phyloP scores from a whole-genome alignment of 2,113 vertebrate genomes.

The Accipiter cooperii region DNA sequence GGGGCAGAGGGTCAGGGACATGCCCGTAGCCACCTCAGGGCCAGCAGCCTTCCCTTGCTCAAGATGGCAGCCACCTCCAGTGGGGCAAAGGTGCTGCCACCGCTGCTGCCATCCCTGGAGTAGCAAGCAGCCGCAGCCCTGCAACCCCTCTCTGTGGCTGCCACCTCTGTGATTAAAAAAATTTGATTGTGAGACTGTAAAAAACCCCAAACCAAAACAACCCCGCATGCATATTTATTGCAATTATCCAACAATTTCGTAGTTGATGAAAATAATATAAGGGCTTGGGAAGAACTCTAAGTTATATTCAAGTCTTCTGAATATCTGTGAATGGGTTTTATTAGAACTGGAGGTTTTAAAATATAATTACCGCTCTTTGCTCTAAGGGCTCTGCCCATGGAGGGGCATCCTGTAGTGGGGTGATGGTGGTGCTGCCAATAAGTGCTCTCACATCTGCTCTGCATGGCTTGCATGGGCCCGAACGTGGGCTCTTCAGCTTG shows the following conservation, averaged over 20 bases:
- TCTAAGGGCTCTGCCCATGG: background rate
- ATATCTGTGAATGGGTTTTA: background rate
- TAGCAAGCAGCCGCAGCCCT: accelerated
- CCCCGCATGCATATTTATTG: background rate
- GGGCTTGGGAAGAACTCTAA: background rate
- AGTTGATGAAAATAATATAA: background rate
- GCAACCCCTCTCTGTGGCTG: background rate
- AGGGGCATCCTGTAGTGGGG: background rate
- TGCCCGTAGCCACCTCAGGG: background rate
- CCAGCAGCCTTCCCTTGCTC: background rate
- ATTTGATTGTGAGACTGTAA: background rate
- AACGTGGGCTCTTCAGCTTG: background rate
- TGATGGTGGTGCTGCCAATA: background rate
- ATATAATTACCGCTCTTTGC: background rate
- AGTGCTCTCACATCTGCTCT: accelerated
- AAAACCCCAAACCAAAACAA: background rate
- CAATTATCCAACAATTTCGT: background rate
- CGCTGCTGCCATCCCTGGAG: accelerated
- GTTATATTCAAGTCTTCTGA: background rate
- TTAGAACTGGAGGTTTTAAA: background rate
- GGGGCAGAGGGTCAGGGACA: background rate
- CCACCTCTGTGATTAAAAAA: background rate
- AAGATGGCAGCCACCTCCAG: background rate
- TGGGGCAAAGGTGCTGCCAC: background rate
- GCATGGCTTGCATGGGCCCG: background rate